Evolutionary conservation across 2,888 invertebrate genomes (phyloP).

Genomic region (Drosophila helvetica): DNA sequence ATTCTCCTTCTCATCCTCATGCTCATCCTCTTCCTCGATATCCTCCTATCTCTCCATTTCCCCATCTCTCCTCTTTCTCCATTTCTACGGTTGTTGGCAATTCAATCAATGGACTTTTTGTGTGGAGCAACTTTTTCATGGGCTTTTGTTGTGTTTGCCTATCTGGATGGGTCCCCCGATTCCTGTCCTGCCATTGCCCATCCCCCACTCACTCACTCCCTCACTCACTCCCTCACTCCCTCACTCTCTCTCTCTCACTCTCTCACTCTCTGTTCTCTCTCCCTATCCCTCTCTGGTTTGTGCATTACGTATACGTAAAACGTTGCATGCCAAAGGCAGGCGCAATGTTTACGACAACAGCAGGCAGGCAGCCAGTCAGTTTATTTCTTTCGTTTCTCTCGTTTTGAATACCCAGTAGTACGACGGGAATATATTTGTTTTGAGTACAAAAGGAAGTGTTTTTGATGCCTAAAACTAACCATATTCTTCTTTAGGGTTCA

Average conservation of each 20-base stretch:
- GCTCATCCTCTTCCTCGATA: background rate
- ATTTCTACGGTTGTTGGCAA: slow-evolving; percentile 60
- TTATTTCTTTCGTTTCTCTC: slow-evolving; percentile 72
- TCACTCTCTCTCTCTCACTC: background rate
- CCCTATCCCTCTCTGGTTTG: slow-evolving; percentile 26
- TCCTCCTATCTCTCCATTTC: slow-evolving; percentile 1
- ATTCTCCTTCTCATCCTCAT: slow-evolving; percentile 11
- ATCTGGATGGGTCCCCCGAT: slow-evolving; percentile 40
- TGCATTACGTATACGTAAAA: slow-evolving; percentile 65
- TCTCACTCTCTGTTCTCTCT: background rate
- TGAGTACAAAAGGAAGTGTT: background rate
- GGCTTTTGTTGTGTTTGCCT: slow-evolving; percentile 53
- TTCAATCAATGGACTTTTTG: slow-evolving; percentile 77
- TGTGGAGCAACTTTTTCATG: slow-evolving; percentile 43
- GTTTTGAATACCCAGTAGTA: slow-evolving; percentile 29
- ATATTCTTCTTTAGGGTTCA: too few relatives aligned
- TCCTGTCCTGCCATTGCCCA: slow-evolving; percentile 21
- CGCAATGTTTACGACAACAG: slow-evolving; percentile 74
- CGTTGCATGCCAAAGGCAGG: slow-evolving; percentile 66
- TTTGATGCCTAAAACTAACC: too few relatives aligned
- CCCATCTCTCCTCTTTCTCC: slow-evolving; percentile 12
- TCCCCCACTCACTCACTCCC: background rate
- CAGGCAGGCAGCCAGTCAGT: slow-evolving; percentile 68
- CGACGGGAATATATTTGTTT: background rate
- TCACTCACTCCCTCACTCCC: background rate